Conservation (phyloP, 1,140 invertebrate species). For the Drosophila setifemur region DNA sequence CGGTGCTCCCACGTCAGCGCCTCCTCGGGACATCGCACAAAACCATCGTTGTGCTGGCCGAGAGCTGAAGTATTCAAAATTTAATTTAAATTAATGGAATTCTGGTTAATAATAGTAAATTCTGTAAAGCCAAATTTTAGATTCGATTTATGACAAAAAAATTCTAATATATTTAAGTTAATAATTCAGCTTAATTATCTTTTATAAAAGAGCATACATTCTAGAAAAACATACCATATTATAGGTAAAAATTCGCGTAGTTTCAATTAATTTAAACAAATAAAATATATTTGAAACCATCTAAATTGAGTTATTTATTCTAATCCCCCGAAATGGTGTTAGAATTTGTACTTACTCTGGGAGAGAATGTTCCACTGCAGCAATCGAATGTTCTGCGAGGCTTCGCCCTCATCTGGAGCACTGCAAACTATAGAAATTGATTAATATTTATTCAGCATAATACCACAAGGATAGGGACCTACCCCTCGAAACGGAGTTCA, state of each 20-base stretch:
- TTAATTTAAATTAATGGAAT: neutral
- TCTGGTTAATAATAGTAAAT: too few species aligned
- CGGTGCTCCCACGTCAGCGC: constrained; percentile 88
- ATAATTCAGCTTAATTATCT: too few species aligned
- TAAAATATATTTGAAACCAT: neutral
- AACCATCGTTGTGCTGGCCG: constrained; percentile 88
- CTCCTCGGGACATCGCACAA: constrained; percentile 88
- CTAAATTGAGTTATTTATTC: too few species aligned
- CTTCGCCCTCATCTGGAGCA: constrained; percentile 35
- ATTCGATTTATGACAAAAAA: too few species aligned
- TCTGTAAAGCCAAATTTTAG: too few species aligned
- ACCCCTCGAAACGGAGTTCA: constrained; percentile 82
- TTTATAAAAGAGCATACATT: too few species aligned
- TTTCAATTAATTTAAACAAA: neutral
- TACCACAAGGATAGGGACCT: neutral
- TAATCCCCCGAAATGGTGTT: too few species aligned
- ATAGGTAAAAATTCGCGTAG: too few species aligned
- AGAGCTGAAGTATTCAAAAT: constrained; percentile 84
- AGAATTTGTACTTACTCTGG: constrained; percentile 86
- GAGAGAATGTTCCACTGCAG: constrained; percentile 91
- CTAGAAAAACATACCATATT: too few species aligned
- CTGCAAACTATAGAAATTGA: constrained; percentile 49
- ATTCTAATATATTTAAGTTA: too few species aligned
- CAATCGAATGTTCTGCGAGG: constrained; percentile 84
- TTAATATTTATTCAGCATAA: neutral